Evolutionary conservation across 1,140 invertebrate genomes (phyloP).

Genomic region (Trissolcus basalis): DNA sequence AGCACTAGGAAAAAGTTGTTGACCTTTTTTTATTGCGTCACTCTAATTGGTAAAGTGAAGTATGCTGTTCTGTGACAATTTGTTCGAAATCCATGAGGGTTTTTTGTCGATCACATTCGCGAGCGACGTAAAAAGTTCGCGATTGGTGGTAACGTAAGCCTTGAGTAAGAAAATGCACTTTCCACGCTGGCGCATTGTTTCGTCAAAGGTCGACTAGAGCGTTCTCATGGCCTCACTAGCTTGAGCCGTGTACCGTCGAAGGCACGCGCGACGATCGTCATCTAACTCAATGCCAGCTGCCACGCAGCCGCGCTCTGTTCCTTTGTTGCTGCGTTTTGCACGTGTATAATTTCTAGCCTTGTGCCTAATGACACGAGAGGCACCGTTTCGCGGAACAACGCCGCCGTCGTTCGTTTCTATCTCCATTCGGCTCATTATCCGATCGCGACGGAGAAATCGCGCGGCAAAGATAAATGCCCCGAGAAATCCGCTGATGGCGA

Average conservation of each 20-base stretch:
- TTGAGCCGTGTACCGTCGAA: constrained; percentile 19
- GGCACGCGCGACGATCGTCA: constrained; percentile 49
- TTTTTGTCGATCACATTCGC: neutral
- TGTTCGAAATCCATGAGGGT: no score
- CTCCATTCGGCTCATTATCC: constrained; percentile 22
- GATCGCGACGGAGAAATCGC: constrained; percentile 31
- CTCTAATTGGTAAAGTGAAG: no score
- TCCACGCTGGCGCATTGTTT: constrained; percentile 61
- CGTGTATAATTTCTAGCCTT: constrained; percentile 63
- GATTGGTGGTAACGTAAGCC: constrained; percentile 17
- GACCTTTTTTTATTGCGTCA: no score
- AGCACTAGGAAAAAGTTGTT: no score
- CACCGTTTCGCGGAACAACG: constrained; percentile 40
- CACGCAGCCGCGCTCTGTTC: constrained; percentile 43
- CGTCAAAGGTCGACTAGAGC: constrained; percentile 61
- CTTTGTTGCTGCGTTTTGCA: constrained; percentile 47
- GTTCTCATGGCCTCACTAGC: constrained; percentile 47
- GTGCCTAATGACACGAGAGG: constrained; percentile 64
- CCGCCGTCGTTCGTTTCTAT: constrained; percentile 4
- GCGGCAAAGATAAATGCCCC: constrained; percentile 13
- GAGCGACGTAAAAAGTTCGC: neutral
- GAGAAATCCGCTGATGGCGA: constrained; percentile 9
- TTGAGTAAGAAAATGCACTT: constrained; percentile 62
- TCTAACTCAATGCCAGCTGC: constrained; percentile 65
- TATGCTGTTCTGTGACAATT: no score